Base-by-base conservation (phyloP, 2,797 vertebrate species). In the Petrocephalus schoutedeni region DNA sequence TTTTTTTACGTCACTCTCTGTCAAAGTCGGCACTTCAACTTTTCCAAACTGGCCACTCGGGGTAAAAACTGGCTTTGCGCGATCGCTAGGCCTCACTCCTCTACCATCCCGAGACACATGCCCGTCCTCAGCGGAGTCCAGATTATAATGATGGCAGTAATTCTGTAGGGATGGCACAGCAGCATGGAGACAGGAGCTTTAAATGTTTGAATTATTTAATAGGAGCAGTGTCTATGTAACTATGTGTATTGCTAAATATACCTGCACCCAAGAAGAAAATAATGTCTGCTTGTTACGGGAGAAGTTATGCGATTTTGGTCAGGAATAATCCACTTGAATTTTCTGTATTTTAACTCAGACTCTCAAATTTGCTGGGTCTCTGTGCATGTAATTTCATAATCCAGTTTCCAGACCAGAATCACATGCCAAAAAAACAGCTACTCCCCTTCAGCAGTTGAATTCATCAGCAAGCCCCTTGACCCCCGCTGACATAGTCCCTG, bases 1-100 rank as follows among this genome's bases (percentile, higher is more conserved):
- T 49, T 28, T 28, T 28, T 77, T 90, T 82, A 83, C 77, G 87
- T 58, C 85, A 67, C 80, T 57, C 80, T 77, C 61, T 77, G 67
- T 59, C 86, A 51, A 51, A 32, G 51, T 59, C 51, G 51, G 32
- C 45, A 54, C 74, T 4, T 85, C 82, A 49, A 12, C 57, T 53
- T 54, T 19, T 32, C 54, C 84, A 89, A 77, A 87, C 85, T 87
- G 83, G 85, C 56, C 61, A 64, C 32, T 61, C 80, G 57, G 23
- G 51, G 10, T 49, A 83, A 83, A 83, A 86, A 83, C 7, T 9
- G 41, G 36, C 36, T 77, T 77, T n/a, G 36, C 9, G 6, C 2
- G 5, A 49, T 12, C 32, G 19, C 36, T 7, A 19, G 74, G 74
- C 36, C 36, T 0, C 41, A 49, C 36, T n/a, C 16, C 36, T 45